Percentiles rank a stretch among this genome's conserved stretches.
phyloP scores from a whole-genome alignment of 2,113 vertebrate genomes.

The Coregonus clupeaformis region DNA sequence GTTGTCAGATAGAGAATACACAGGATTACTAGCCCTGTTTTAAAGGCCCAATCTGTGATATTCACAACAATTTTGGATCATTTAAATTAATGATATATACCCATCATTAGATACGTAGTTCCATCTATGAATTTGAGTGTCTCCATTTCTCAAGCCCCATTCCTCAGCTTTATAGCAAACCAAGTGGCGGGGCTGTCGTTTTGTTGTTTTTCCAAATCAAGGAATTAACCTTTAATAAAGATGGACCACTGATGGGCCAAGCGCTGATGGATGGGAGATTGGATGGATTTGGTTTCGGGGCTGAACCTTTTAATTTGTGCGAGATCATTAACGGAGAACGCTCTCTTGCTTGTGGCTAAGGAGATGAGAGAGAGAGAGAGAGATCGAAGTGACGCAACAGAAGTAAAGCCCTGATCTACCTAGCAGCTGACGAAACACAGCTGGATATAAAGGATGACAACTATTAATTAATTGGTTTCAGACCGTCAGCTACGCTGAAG shows the following conservation, averaged over 20 bases:
- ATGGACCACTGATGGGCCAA: neutral
- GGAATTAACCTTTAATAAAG: neutral
- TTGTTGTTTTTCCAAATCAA: too few relatives aligned
- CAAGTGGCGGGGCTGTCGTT: too few relatives aligned
- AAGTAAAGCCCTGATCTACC: slow-evolving; percentile 44
- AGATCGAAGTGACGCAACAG: slow-evolving; percentile 43
- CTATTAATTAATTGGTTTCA: neutral
- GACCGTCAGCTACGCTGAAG: neutral
- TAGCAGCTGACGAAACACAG: slow-evolving; percentile 33
- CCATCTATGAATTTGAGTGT: too few relatives aligned
- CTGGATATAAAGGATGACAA: too few relatives aligned
- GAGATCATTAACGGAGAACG: slow-evolving; percentile 64
- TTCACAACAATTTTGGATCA: slow-evolving; percentile 2
- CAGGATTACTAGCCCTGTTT: too few relatives aligned
- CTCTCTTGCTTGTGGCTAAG: slow-evolving; percentile 46
- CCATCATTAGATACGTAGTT: neutral
- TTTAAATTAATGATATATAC: neutral
- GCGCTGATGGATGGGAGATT: slow-evolving; percentile 48
- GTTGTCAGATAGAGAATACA: slow-evolving; percentile 8
- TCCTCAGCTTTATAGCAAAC: too few relatives aligned
- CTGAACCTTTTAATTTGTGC: slow-evolving; percentile 68
- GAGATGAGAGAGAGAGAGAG: slow-evolving; percentile 40
- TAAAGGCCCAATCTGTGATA: too few relatives aligned
- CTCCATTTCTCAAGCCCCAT: too few relatives aligned
- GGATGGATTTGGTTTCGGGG: slow-evolving; percentile 20